A percentile compares a stretch with the other conserved stretches of the same genome.
Conservation (phyloP, 2,888 invertebrate species). For the Eristalinus sepulchralis region DNA sequence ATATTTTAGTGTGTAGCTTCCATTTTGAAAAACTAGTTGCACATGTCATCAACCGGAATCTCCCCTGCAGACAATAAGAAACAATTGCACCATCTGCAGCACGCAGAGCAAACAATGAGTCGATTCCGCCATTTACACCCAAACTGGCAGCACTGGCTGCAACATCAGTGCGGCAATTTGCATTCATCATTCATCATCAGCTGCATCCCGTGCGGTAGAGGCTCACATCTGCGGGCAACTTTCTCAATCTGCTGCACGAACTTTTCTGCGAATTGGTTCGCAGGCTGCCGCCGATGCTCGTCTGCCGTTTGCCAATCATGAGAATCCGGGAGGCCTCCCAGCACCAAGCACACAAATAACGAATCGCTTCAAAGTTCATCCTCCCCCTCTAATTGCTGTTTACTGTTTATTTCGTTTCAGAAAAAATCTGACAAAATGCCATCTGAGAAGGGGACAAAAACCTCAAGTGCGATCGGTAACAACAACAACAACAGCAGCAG, state of each 20-base stretch:
- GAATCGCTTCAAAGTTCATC: constrained; percentile 9
- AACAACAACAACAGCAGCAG: constrained; percentile 73
- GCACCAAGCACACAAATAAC: neutral
- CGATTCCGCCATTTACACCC: constrained; percentile 25
- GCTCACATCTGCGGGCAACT: constrained; percentile 59
- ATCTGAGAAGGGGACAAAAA: constrained; percentile 74
- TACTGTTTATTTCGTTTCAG: constrained; percentile 22
- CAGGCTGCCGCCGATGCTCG: constrained; percentile 1
- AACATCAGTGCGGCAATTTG: constrained; percentile 63
- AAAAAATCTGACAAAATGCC: constrained; percentile 72
- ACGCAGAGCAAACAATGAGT: constrained; percentile 25
- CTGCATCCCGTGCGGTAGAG: neutral
- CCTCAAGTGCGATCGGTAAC: constrained; percentile 72
- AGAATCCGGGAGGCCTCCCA: constrained; percentile 22
- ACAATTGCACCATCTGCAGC: constrained; percentile 42
- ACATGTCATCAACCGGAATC: constrained; percentile 41
- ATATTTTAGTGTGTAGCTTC: neutral
- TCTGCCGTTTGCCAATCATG: constrained; percentile 44
- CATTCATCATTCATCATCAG: constrained; percentile 60
- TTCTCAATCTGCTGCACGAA: constrained; percentile 64
- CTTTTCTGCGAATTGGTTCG: constrained; percentile 52
- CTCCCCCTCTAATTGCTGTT: constrained; percentile 8
- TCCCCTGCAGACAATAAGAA: constrained; percentile 46
- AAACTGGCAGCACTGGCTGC: neutral
- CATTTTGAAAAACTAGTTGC: neutral